These are phyloP conservation scores for Propithecus coquereli DNA, from an alignment of 2,113 vertebrate species.

Conservation along the genomic window DNA sequence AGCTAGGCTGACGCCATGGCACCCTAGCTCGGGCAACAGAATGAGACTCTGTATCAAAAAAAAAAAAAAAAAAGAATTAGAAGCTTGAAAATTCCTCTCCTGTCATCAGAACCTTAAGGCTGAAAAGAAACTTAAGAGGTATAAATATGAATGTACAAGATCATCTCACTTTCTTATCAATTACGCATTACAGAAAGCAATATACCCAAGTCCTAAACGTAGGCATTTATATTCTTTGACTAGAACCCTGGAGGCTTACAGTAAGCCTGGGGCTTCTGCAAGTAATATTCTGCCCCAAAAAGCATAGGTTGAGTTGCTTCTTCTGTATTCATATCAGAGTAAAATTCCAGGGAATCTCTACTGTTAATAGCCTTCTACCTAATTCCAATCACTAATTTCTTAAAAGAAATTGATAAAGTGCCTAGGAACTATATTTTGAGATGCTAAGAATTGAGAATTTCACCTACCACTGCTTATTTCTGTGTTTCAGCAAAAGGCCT, in stretches of 20 bases:
- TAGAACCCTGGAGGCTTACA: not conserved
- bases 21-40: too few relatives aligned
- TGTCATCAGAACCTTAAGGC: not conserved
- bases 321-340: not conserved
- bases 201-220: not conserved
- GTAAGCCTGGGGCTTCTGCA: not conserved
- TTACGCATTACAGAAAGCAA: not conserved
- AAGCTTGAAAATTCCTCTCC: not conserved
- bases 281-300: not conserved
- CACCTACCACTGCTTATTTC: not conserved
- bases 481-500: not conserved
- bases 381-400: not conserved
- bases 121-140: not conserved
- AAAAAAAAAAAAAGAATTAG: not conserved
- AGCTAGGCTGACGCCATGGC: too few relatives aligned
- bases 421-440: not conserved
- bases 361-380: not conserved
- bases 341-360: not conserved
- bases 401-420: not conserved
- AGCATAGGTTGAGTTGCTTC: not conserved
- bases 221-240: not conserved
- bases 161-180: not conserved
- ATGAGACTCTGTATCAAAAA: too few relatives aligned
- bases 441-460: slow-evolving; percentile 25
- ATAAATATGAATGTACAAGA: not conserved